phyloP scores from a whole-genome alignment of 1,140 invertebrate genomes.

The Lordiphosa mommai region DNA sequence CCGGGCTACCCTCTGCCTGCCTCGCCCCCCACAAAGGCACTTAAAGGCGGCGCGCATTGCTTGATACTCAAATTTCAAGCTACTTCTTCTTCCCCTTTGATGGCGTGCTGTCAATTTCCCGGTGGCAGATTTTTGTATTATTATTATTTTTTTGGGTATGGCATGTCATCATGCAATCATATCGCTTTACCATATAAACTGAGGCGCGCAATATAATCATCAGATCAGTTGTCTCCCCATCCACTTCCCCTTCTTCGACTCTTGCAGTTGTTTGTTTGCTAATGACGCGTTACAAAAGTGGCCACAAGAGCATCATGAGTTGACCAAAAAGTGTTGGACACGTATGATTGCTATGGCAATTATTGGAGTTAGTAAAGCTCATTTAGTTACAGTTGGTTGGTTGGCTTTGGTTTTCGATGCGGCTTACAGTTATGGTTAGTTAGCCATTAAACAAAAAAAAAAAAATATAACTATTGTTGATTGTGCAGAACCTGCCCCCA shows the following conservation, averaged over 20 bases:
- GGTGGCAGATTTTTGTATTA: constrained; percentile 42
- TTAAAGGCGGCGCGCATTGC: constrained; percentile 38
- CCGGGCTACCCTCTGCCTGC: neutral
- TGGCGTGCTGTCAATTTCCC: constrained; percentile 71
- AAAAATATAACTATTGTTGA: neutral
- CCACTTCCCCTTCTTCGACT: constrained; percentile 7
- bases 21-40: constrained; percentile 42
- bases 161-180: constrained; percentile 75
- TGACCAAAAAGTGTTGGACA: constrained; percentile 49
- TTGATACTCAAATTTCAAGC: constrained; percentile 39
- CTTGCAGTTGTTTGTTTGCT: constrained; percentile 24
- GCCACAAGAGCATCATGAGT: constrained; percentile 33
- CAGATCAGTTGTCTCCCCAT: constrained; percentile 17
- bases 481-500: constrained; percentile 27
- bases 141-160: constrained; percentile 31
- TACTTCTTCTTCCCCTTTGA: constrained; percentile 4
- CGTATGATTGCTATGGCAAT: constrained; percentile 29
- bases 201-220: constrained; percentile 52
- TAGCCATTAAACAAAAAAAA: neutral
- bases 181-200: constrained; percentile 65
- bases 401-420: constrained; percentile 10
- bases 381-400: constrained; percentile 48
- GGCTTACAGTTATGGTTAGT: neutral
- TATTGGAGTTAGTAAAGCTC: constrained; percentile 22
- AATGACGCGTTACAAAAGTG: constrained; percentile 58